Percentiles rank a stretch among this genome's conserved stretches.
phyloP scores from a whole-genome alignment of 37 sponge, comb jelly and placozoan genomes.

The Corticium candelabrum region DNA sequence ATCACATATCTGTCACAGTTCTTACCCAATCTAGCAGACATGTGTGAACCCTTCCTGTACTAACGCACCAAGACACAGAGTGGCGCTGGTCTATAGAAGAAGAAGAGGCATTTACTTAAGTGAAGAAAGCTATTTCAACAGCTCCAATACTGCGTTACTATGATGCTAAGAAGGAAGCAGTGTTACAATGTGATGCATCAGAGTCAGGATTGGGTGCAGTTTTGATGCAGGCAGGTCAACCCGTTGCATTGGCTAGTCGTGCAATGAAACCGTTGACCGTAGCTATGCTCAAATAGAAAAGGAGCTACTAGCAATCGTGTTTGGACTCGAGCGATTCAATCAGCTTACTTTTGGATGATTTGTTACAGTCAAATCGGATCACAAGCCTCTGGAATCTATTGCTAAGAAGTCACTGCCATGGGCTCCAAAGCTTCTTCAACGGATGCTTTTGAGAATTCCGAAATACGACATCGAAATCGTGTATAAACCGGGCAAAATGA shows the following conservation, averaged over 20 bases:
- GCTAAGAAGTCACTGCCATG: neutral
- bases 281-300: slow-evolving; percentile 34
- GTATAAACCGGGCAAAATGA: slow-evolving; percentile 10
- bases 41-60: slow-evolving; percentile 12
- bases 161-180: slow-evolving; percentile 7
- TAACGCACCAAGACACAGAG: neutral
- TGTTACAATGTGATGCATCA: slow-evolving; percentile 6
- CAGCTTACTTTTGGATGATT: slow-evolving; percentile 19
- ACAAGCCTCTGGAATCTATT: slow-evolving; percentile 20
- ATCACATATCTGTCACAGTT: slow-evolving; percentile 9
- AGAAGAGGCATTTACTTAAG: slow-evolving; percentile 14
- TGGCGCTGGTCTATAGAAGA: neutral
- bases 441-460: slow-evolving; percentile 5
- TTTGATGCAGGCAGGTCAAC: slow-evolving; percentile 13
- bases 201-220: slow-evolving; percentile 21
- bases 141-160: slow-evolving; percentile 19
- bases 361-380: slow-evolving; percentile 17
- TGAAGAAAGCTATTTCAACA: slow-evolving; percentile 10
- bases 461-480: neutral
- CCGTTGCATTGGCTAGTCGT: slow-evolving; percentile 18
- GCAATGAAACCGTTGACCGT: slow-evolving; percentile 8
- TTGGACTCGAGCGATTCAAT: slow-evolving; percentile 14
- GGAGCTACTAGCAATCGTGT: slow-evolving; percentile 28
- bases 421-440: slow-evolving; percentile 6
- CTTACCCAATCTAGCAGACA: slow-evolving; percentile 12